Base-by-base conservation (phyloP, 2,888 invertebrate species). In the Caenorhabditis sinica region DNA sequence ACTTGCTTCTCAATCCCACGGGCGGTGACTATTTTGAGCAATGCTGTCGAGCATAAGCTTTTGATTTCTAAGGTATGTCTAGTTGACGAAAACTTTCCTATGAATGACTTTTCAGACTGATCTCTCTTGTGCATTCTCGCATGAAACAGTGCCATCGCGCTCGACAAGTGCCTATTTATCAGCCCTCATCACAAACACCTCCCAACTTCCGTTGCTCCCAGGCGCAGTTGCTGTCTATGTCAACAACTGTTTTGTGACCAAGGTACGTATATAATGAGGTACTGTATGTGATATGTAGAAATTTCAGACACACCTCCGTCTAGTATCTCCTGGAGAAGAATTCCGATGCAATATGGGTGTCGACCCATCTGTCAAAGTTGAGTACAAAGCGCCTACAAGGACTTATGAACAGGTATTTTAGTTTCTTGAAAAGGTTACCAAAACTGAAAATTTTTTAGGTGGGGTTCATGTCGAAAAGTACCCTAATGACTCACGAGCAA, bases 201-300 rank as follows among this genome's bases (percentile, higher is more conserved):
- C 93, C 0, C 85, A 88, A 33, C 92, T 93, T 85, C 92, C 93
- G 2, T 88, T 94, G 13, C 91, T 94, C 51, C 90, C 93, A 23
- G 94, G 94, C 20, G 90, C 92, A 15, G 93, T 93, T 23, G 92
- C 92, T 81, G 92, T 94, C 45, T 94, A 93, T 88, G 89, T 94
- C 72, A 93, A 94, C 87, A 93, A 94, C 88, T 93, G 92, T 83
- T 94, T 94, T 89, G 92, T 94, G 25, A 92, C 93, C 6, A 94
- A 90, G 86, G 92, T 92, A 63, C 23, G 61, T 30, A 17, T 28
- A 40, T 6, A 74, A 4, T 65, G 40, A 56, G 28, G 56, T 11
- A 43, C 25, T 28, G 28, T 1, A 20, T 23, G 20, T 51, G 51
- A 23, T 25, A 13, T 45, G 11, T 0, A 51, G 8, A 33, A n/a